Percentiles rank a stretch among this genome's conserved stretches.
Conservation (phyloP, 2,113 vertebrate species). For the Clinocottus analis region DNA sequence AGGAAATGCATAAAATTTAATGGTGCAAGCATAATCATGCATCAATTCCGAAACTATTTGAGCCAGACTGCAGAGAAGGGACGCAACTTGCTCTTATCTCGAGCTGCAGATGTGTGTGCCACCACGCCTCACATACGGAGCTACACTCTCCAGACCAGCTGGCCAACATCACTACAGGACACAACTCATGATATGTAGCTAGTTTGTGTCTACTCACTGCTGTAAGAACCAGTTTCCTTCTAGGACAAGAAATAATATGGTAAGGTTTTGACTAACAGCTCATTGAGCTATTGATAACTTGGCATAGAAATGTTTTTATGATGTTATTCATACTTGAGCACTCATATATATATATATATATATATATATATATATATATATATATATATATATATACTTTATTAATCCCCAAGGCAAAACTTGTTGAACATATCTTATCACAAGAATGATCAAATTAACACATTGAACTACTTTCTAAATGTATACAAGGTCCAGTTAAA, state of each 20-base stretch:
- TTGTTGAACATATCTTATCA: too few species aligned
- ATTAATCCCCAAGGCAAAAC: too few species aligned
- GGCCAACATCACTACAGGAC: conserved; percentile 13
- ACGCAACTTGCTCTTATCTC: conserved; percentile 63
- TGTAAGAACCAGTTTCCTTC: conserved; percentile 12
- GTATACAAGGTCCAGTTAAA: neutral
- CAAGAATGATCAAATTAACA: neutral
- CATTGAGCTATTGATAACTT: neutral
- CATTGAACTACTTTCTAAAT: neutral
- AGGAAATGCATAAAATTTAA: neutral
- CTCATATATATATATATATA: too few species aligned
- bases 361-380: too few species aligned
- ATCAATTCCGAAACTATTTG: neutral
- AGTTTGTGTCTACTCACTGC: conserved; percentile 18
- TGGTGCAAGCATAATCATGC: neutral
- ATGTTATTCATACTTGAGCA: neutral
- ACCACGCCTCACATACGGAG: conserved; percentile 45
- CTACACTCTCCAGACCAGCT: neutral
- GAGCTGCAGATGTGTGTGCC: conserved; percentile 42
- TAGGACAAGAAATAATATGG: conserved; percentile 39
- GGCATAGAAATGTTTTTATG: neutral
- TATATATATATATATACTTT: too few species aligned
- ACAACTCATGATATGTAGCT: conserved; percentile 21
- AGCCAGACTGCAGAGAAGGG: neutral
- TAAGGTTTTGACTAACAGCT: conserved; percentile 39